Base-by-base conservation (phyloP, 2,888 invertebrate genomes). In the Heliconius erato region DNA sequence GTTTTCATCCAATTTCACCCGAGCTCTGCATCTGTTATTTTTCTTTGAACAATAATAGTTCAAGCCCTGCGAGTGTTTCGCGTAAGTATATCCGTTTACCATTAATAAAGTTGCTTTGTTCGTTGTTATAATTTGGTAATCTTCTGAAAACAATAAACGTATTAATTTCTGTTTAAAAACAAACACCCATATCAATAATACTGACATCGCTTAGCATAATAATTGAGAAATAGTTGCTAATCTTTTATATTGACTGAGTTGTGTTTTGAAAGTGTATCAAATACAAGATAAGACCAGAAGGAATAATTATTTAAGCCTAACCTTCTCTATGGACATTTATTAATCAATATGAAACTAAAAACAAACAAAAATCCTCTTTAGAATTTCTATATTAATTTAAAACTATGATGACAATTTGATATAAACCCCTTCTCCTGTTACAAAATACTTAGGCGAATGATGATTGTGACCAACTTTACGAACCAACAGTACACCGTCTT, bases 371-470 rank as follows among this genome's bases (percentile, higher is more conserved):
- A 49, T 9, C 19, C n/a, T 44, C 3, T 72, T 40, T 23, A 44
- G 16, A 67, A 74, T 1, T 72, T 23, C 14, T 63, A 26, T 68
- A 74, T 54, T 68, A 67, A 16, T 40, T 26, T 11, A 74, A 32
- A 71, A 40, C 49, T 78, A 85, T 28, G 85, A 84, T 5, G 81
- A 83, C 67, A 87, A 81, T 79, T 88, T 84, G n/a, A 85, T 40
- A 35, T 87, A 86, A 9, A 32, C 28, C 3, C 88, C 87, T 12
- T 67, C 74, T 9, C 82, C 74, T 16, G 86, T 87, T 32, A 84
- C 44, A 35, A 80, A 7, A 67, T 87, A 89, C 23, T 84, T 82
- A 5, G 89, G 89, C 5, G 89, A 89, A 0, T 77, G 44, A 1
- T 85, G 84, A 80, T 88, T 86, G n/a, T 85, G 87, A 54, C 86